phyloP scores from a whole-genome alignment of 2,113 vertebrate genomes.

The Phocoena sinus region DNA sequence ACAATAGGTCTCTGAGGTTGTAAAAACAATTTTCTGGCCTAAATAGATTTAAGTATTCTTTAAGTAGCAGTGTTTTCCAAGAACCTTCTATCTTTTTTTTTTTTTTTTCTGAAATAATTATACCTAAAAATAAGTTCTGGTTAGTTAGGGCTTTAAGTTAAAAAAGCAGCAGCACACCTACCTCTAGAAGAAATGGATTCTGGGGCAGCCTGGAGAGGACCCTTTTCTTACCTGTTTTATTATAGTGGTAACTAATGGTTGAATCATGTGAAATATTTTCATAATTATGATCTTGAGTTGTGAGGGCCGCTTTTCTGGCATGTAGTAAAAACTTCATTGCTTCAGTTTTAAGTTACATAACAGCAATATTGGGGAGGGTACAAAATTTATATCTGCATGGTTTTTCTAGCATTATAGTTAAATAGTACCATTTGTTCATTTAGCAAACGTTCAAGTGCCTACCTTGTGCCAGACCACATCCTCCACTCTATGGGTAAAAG shows the following conservation, averaged over 20 bases:
- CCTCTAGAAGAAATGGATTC: neutral
- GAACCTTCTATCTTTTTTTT: neutral
- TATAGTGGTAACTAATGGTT: neutral
- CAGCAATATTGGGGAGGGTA: neutral
- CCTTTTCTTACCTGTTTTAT: neutral
- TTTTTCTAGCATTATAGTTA: neutral
- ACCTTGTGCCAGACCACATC: neutral
- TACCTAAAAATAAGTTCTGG: neutral
- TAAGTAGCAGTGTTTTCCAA: constrained; percentile 1
- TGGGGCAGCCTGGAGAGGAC: neutral
- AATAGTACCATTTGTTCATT: neutral
- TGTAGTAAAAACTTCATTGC: neutral
- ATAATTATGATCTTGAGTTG: neutral
- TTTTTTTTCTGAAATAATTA: neutral
- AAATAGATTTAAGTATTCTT: neutral
- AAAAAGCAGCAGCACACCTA: neutral
- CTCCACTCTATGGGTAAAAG: neutral
- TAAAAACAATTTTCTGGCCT: neutral
- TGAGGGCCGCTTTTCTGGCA: neutral
- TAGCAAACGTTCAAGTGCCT: neutral
- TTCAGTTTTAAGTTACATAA: neutral
- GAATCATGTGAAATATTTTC: neutral
- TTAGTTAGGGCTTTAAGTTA: neutral
- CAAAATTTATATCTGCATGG: neutral
- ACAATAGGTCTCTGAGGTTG: neutral